Evolutionary conservation across 1,140 invertebrate species (phyloP), one percentile per base, ranked within the genome.

Genomic region (Orchesella cincta): DNA sequence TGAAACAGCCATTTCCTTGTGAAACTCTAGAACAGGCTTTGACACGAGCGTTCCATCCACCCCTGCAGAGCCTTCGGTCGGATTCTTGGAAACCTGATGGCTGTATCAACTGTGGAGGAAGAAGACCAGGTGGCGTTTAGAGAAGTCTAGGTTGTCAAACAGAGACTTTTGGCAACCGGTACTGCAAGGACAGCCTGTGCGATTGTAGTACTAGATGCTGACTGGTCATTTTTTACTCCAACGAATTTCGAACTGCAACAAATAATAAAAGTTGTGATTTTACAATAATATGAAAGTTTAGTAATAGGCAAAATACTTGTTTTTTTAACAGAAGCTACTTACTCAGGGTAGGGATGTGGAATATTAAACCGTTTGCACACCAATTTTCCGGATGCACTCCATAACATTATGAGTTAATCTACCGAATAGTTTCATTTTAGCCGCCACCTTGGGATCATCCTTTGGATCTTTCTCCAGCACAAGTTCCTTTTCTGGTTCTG

Each of bases 321-420:
- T 8, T 46, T 46, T 46, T 5, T 46, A 46, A 46, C 46, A 46
- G 1, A 46, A 26, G 57, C 28, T 36, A 81, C 83, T 84, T 83
- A 89, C 87, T 89, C 87, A 77, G 89, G 88, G 83, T 89, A 91
- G 0, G 96, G 94, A 86, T 98, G 92, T 0, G 95, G 93, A 14
- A 99, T 91, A 85, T 99, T 99, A 83, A 98, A 98, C 52, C 96
- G 87, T 83, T 95, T 95, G 83, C 94, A 98, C 0, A 99, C 86
- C 20, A 97, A 83, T 73, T 90, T 87, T 91, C 89, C 0, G 98
- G 98, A 82, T 92, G 89, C 98, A 99, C 75, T 90, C 88, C 8
- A 83, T 84, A n/a, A 86, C 87, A 28, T 85, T 87, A 67, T 93
- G 87, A 0, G 95, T 98, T 74, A 95, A 85, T 80, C 89, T 88